Percentiles rank a stretch among this genome's conserved stretches.
Evolutionary conservation across 2,113 vertebrate genomes (phyloP).

Genomic region (Syngnathus floridae): DNA sequence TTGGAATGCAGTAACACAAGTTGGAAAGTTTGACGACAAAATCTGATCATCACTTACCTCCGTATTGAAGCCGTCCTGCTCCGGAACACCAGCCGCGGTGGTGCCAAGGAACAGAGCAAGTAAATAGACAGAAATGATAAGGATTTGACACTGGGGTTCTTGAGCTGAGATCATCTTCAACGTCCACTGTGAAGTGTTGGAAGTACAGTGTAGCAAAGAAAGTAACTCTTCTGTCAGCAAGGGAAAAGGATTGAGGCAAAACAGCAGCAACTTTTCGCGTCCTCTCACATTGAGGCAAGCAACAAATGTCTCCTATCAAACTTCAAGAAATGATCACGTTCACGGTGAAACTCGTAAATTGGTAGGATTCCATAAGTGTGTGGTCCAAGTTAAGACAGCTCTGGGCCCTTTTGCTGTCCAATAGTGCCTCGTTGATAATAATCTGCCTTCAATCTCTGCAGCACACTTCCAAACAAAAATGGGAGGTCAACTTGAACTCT

Average conservation of each 20-base stretch:
- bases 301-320: neutral
- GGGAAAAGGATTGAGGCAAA: neutral
- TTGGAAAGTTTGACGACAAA: no score
- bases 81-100: constrained; percentile 20
- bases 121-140: constrained; percentile 13
- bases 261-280: neutral
- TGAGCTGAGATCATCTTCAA: constrained; percentile 35
- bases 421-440: neutral
- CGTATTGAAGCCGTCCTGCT: constrained; percentile 57
- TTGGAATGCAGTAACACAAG: no score
- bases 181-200: neutral
- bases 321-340: no score
- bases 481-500: neutral
- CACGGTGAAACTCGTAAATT: neutral
- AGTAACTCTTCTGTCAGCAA: neutral
- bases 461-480: neutral
- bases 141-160: constrained; percentile 19
- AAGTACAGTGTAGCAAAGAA: neutral
- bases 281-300: constrained; percentile 2
- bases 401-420: neutral
- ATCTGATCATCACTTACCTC: constrained; percentile 52
- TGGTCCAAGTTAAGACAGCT: neutral
- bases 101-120: constrained; percentile 25
- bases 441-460: neutral
- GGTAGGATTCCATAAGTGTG: neutral